These are phyloP conservation scores for Xyrichtys novacula DNA, from an alignment of 2,797 vertebrate genomes.

Conservation along the genomic window DNA sequence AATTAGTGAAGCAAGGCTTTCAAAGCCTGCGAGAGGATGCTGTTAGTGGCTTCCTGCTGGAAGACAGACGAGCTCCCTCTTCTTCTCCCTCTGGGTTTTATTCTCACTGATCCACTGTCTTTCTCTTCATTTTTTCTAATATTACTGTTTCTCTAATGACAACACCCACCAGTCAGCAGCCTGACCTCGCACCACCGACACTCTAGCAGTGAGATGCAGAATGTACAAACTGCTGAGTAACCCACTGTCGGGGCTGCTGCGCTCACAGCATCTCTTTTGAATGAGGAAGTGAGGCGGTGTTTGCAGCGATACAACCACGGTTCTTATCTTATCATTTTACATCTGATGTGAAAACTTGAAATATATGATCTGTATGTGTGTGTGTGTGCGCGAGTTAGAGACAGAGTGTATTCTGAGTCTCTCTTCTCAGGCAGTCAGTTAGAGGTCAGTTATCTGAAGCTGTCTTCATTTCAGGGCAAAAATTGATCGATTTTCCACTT, in stretches of 20 bases:
- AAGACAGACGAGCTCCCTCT: constrained; percentile 34
- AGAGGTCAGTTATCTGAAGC: constrained; percentile 28
- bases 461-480: constrained; percentile 14
- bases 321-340: not conserved
- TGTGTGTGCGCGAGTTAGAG: not conserved
- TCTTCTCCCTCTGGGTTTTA: constrained; percentile 7
- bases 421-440: constrained; percentile 6
- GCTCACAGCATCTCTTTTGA: not conserved
- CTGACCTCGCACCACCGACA: constrained; percentile 17
- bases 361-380: not conserved
- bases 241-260: constrained; percentile 29
- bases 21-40: constrained; percentile 69
- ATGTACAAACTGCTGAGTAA: constrained; percentile 71
- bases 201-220: constrained; percentile 62
- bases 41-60: constrained; percentile 72
- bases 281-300: not conserved
- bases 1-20: constrained; percentile 58
- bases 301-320: too few relatives aligned
- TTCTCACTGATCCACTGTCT: constrained; percentile 13
- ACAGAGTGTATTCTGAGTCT: not conserved
- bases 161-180: constrained; percentile 25
- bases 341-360: not conserved
- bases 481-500: constrained; percentile 32
- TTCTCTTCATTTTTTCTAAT: not conserved
- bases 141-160: not conserved